These are phyloP conservation scores for Parazoanthus atlanticus DNA, from an alignment of 92 coral and sea anemone species.

Conservation along the genomic window DNA sequence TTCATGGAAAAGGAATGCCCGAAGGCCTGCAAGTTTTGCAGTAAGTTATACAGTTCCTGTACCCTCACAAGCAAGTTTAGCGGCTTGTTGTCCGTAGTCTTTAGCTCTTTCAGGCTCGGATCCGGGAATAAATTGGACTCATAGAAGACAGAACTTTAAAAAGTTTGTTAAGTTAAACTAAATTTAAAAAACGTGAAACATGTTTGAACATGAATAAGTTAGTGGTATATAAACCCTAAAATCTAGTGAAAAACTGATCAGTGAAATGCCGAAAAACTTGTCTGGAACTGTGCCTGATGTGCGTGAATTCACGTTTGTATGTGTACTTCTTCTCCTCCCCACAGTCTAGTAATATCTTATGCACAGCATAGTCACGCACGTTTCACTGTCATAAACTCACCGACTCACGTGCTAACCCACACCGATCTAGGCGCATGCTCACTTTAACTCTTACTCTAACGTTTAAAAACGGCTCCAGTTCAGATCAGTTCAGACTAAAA, in stretches of 20 bases:
- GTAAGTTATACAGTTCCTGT: slow-evolving; percentile 63
- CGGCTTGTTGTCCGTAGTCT: neutral
- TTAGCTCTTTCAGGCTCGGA: neutral
- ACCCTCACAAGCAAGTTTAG: neutral
- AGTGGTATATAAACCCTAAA: no score
- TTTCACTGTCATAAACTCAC: neutral
- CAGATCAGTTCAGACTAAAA: neutral
- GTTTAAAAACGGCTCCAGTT: neutral
- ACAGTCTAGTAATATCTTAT: neutral
- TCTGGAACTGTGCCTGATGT: neutral
- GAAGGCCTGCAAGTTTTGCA: slow-evolving; percentile 81
- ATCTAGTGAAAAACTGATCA: neutral
- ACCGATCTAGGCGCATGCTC: neutral
- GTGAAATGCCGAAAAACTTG: neutral
- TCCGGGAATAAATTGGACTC: neutral
- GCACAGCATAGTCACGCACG: neutral
- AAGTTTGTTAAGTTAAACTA: neutral
- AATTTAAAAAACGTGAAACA: neutral
- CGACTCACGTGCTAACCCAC: neutral
- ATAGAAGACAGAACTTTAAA: no score
- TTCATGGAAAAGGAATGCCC: slow-evolving; percentile 72
- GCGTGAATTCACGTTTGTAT: neutral
- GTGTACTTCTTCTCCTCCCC: neutral
- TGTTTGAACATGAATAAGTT: neutral
- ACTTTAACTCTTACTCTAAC: neutral